These are phyloP conservation scores for Microtus oregoni DNA, from an alignment of 2,113 vertebrate genomes.

Conservation along the genomic window DNA sequence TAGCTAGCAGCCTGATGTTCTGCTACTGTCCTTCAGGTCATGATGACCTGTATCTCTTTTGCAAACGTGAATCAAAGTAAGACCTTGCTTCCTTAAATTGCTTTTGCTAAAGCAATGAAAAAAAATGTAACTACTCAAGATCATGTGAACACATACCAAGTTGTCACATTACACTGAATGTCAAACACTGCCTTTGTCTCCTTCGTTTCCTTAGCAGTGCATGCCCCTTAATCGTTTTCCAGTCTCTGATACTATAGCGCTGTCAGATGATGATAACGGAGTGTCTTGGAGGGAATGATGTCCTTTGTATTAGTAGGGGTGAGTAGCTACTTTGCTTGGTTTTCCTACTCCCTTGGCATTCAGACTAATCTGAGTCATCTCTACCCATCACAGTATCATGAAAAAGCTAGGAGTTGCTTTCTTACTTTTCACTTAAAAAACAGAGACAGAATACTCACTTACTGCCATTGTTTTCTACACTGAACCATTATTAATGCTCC, in stretches of 20 bases:
- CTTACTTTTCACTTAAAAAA: neutral
- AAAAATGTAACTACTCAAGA: neutral
- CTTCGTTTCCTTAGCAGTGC: neutral
- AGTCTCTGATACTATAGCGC: neutral
- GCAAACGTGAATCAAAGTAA: neutral
- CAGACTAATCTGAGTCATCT: neutral
- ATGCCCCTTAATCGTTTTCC: neutral
- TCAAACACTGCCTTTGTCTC: neutral
- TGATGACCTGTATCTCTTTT: neutral
- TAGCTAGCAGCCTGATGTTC: neutral
- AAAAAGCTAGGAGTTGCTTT: neutral
- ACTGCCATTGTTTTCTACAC: neutral
- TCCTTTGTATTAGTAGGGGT: neutral
- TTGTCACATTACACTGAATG: neutral
- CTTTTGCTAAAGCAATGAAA: neutral
- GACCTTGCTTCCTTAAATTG: too few species aligned
- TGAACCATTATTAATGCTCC: neutral
- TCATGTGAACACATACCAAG: neutral
- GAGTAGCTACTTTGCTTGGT: neutral
- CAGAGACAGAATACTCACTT: neutral
- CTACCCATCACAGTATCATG: neutral
- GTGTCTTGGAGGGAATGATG: neutral
- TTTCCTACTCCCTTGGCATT: neutral
- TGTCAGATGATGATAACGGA: neutral
- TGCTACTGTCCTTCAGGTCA: neutral